Base-by-base conservation (phyloP, 1,140 invertebrate species). In the Onthophagus taurus region DNA sequence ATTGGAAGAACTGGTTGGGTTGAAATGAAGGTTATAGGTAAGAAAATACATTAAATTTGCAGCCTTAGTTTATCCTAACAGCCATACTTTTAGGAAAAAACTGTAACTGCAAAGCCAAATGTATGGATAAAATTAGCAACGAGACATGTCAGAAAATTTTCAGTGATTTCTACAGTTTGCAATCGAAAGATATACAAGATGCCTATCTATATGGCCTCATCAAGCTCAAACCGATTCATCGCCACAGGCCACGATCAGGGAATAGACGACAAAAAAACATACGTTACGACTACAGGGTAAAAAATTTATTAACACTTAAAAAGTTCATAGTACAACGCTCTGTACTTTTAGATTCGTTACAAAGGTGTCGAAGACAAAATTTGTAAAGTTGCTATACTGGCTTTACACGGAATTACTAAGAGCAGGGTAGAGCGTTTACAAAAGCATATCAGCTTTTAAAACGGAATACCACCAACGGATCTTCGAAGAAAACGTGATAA, bases 401-500 rank as follows among this genome's bases (percentile, higher is more conserved):
- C 24, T 26, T 26, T 26, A 26, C 24, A 26, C 24, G 24, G 24
- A 26, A 26, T 26, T 7, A 26, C 24, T 26, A 26, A 26, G 24
- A 26, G 24, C 24, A 26, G 24, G 24, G 7, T 26, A 26, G 24
- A 26, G n/a, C 24, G 24, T 26, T 26, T 26, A 26, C 24, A 26
- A 26, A 26, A 26, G 24, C 24, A 26, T 26, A 26, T 26, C 24
- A n/a, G 7, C 24, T 26, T n/a, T 26, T n/a, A 26, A 26, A 26
- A 7, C 24, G 24, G 24, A 26, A 26, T n/a, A 26, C 24, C 24
- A 26, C n/a, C 24, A 26, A 26, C 24, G n/a, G 24, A 26, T 26
- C 24, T 26, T n/a, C n/a, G 24, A 26, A n/a, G 24, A 26, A 26
- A 26, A 26, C 24, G n/a, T 26, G n/a, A 26, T 26, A 26, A 26